phyloP scores from a whole-genome alignment of 2,888 invertebrate species.

The Pammene aurita region DNA sequence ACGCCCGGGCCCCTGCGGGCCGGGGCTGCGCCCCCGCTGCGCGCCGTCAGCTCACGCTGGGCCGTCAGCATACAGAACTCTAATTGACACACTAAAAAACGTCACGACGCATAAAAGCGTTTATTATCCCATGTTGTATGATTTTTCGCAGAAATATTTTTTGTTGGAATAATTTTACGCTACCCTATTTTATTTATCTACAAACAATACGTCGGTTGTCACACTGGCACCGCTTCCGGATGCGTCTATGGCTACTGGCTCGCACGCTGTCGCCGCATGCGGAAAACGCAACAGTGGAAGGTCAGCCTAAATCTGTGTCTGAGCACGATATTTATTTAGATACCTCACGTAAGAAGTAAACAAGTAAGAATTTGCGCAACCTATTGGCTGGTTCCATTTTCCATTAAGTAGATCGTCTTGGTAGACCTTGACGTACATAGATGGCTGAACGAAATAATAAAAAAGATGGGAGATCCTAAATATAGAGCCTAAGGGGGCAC shows the following conservation, averaged over 20 bases:
- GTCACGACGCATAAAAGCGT: slow-evolving; percentile 64
- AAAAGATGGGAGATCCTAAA: not conserved
- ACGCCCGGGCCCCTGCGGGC: slow-evolving; percentile 51
- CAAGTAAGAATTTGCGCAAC: too few relatives aligned
- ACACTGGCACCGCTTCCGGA: too few relatives aligned
- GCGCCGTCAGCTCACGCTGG: slow-evolving; percentile 68
- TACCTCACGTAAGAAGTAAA: too few relatives aligned
- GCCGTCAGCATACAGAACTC: slow-evolving; percentile 76
- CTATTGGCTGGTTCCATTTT: too few relatives aligned
- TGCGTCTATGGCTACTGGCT: too few relatives aligned
- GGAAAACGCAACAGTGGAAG: too few relatives aligned
- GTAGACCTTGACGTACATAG: too few relatives aligned
- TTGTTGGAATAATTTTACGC: slow-evolving; percentile 25
- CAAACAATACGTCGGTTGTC: not conserved
- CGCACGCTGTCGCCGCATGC: too few relatives aligned
- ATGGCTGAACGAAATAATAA: not conserved
- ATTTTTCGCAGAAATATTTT: slow-evolving; percentile 42
- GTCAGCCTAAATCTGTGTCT: too few relatives aligned
- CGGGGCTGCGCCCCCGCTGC: slow-evolving; percentile 55
- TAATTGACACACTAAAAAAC: slow-evolving; percentile 82
- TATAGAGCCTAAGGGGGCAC: not conserved
- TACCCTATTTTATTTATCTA: not conserved
- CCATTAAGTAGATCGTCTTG: too few relatives aligned
- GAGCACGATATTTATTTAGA: too few relatives aligned
- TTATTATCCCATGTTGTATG: slow-evolving; percentile 50